These are phyloP conservation scores for Scaptomyza hsui DNA, from an alignment of 1,140 invertebrate genomes.

Conservation along the genomic window DNA sequence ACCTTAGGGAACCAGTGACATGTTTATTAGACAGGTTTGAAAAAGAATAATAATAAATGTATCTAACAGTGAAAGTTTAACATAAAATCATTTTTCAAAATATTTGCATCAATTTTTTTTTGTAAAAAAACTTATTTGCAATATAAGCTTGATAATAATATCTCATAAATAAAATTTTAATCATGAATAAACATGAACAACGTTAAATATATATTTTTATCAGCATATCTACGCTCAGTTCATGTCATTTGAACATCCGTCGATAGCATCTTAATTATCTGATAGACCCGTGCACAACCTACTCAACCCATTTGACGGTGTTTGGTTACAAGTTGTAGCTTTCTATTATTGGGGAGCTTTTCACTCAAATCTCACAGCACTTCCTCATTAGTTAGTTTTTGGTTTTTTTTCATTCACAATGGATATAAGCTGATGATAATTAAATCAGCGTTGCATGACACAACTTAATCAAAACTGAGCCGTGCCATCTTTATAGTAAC, in stretches of 20 bases:
- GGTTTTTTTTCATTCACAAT: slow-evolving; percentile 49
- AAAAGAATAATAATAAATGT: neutral
- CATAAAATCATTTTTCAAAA: too few relatives aligned
- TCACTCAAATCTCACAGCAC: slow-evolving; percentile 60
- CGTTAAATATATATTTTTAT: neutral
- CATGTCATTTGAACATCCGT: neutral
- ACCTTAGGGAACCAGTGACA: slow-evolving; percentile 7
- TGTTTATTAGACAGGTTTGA: slow-evolving; percentile 11
- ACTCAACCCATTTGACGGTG: slow-evolving; percentile 31
- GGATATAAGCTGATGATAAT: slow-evolving; percentile 67
- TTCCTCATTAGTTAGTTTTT: slow-evolving; percentile 77
- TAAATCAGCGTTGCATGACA: slow-evolving; percentile 81
- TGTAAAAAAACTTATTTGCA: too few relatives aligned
- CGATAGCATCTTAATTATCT: slow-evolving; percentile 31
- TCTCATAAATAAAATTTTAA: neutral
- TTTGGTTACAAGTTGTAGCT: slow-evolving; percentile 42
- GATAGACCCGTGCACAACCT: slow-evolving; percentile 16
- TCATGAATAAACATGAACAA: neutral
- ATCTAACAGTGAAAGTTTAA: neutral
- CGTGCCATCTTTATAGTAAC: slow-evolving; percentile 34
- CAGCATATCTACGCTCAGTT: neutral
- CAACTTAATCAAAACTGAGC: slow-evolving; percentile 78
- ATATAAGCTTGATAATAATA: neutral
- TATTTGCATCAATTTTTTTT: too few relatives aligned
- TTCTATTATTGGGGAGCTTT: slow-evolving; percentile 61